Conservation (phyloP, 2,888 invertebrate species). For the Chironomus tentans region DNA sequence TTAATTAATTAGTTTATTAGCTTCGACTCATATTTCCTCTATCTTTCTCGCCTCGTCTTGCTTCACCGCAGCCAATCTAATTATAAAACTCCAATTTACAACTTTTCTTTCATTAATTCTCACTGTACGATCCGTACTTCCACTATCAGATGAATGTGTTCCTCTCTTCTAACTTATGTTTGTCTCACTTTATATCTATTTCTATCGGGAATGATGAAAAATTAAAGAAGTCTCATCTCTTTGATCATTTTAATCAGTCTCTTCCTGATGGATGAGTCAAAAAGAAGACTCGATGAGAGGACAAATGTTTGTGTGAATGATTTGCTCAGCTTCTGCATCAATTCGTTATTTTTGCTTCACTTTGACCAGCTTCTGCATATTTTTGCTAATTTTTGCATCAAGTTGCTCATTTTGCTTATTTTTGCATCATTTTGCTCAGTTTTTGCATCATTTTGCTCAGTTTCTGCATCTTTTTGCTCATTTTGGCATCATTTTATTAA, state of each 20-base stretch:
- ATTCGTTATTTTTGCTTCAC: no score
- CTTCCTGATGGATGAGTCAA: neutral
- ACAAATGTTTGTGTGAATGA: neutral
- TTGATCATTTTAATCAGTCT: neutral
- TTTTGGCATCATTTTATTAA: no score
- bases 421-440: neutral
- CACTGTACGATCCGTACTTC: neutral
- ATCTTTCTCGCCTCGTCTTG: neutral
- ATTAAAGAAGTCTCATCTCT: neutral
- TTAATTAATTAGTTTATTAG: conserved; percentile 26
- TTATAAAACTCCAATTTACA: conserved; percentile 22
- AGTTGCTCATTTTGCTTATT: neutral
- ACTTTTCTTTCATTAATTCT: neutral
- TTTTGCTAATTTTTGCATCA: neutral
- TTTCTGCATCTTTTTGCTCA: neutral
- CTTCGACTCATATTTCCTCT: conserved; percentile 24
- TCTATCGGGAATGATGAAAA: no score
- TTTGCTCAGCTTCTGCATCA: neutral
- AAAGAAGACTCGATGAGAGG: no score
- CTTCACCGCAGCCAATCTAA: neutral
- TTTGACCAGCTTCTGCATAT: no score
- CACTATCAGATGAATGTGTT: neutral
- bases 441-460: neutral
- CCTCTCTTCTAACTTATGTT: neutral
- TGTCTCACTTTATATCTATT: neutral